Evolutionary conservation across 2,113 vertebrate genomes (phyloP).

Genomic region (Macrotus californicus): DNA sequence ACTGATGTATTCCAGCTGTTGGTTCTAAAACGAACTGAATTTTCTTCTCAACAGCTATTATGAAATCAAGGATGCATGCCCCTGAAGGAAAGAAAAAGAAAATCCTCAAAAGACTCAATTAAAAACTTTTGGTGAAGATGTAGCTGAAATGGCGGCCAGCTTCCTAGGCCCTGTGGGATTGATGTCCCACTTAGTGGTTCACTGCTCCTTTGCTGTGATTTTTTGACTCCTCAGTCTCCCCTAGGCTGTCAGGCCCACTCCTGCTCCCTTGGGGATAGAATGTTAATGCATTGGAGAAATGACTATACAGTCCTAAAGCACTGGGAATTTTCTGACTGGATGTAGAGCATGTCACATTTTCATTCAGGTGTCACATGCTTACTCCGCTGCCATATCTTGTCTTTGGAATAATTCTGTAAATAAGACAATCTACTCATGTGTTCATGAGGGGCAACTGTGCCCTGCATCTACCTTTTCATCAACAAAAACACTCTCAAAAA

Average conservation of each 20-base stretch:
- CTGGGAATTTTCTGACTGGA: constrained; percentile 13
- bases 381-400: neutral
- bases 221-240: neutral
- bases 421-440: neutral
- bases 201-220: constrained; percentile 12
- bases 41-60: constrained; percentile 30
- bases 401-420: constrained; percentile 7
- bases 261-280: neutral
- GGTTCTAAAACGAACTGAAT: constrained; percentile 33
- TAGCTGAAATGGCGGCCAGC: neutral
- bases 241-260: neutral
- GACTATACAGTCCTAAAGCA: neutral
- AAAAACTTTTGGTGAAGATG: constrained; percentile 27
- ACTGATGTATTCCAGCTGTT: neutral
- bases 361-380: neutral
- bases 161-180: neutral
- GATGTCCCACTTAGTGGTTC: neutral
- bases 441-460: neutral
- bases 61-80: constrained; percentile 22
- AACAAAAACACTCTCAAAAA: neutral
- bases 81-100: neutral
- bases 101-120: constrained; percentile 60
- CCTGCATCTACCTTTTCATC: neutral
- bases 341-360: constrained; percentile 4
- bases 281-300: neutral